Evolutionary conservation across 2,113 vertebrate species (phyloP).

Genomic region (Cyrtonyx montezumae): DNA sequence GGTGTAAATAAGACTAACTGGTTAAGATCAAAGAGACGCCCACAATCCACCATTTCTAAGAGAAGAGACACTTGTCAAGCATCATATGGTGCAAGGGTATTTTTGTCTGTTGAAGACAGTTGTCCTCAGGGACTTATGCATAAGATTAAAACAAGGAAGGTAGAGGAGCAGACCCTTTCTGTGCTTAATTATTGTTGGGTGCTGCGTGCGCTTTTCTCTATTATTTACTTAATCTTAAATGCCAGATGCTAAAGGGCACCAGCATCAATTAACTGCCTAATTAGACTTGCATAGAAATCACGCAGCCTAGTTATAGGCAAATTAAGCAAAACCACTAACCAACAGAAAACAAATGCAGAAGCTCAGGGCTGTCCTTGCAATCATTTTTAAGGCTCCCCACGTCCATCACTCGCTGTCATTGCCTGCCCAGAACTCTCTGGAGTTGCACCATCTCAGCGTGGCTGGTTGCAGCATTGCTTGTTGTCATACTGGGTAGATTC

Average conservation of each 20-base stretch:
- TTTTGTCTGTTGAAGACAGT: constrained; percentile 12
- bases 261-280: constrained; percentile 73
- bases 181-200: constrained; percentile 53
- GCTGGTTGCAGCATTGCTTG: background rate
- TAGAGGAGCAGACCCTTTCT: constrained; percentile 1
- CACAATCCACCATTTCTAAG: background rate
- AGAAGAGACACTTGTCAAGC: constrained; percentile 7
- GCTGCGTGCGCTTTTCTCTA: constrained; percentile 6
- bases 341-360: rapidly evolving
- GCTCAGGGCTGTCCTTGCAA: constrained; percentile 30
- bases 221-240: constrained; percentile 72
- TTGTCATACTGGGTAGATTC: background rate
- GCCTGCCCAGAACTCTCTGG: constrained; percentile 4
- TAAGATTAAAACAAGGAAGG: background rate
- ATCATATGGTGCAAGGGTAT: background rate
- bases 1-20: background rate
- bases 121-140: background rate
- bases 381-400: constrained; percentile 29
- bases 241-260: constrained; percentile 68
- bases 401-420: constrained; percentile 5
- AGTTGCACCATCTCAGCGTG: background rate
- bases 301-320: constrained; percentile 54
- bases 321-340: background rate
- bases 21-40: background rate
- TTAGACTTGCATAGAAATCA: constrained; percentile 70